Base-by-base conservation (phyloP, 1,140 invertebrate genomes). In the Gerris buenoi region DNA sequence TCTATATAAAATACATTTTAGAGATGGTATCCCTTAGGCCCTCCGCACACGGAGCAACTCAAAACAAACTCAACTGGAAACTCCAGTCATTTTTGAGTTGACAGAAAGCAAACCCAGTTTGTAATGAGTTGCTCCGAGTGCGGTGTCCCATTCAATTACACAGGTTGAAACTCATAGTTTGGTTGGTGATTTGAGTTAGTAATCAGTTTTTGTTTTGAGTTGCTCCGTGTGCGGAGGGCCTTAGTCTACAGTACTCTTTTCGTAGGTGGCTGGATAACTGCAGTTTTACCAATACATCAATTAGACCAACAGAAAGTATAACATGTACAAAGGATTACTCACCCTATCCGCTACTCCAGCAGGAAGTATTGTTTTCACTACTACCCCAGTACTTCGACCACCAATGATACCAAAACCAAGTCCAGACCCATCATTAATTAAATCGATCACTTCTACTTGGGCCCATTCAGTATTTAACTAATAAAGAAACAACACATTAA, bases 381-480 rank as follows among this genome's bases (percentile, higher is more conserved):
- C 93, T 64, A 97, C 95, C n/a, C 94, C 95, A 25, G 94, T 96
- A 76, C 90, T 95, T 62, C 90, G 81, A 10, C 94, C 94, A 63
- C 94, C 95, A 70, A 97, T 93, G 70, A 97, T 91, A 64, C 95
- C 95, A 79, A 97, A 97, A 65, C 91, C 92, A 66, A 93, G 82
- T 5, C 90, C 90, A 33, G 87, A 85, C 13, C 89, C 89, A 79
- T 93, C 90, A 76, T 92, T 92, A 64, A 89, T 82, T 66, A 93
- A 81, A 76, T 92, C 89, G 73, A 93, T 89, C 69, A 88, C 86
- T 81, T 93, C 90, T 73, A 93, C 86, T 80, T 93, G 89, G 60
- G 88, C 89, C 89, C 89, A 93, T 78, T 92, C 90, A 71, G 89
- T 91, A 78, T 88, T 90, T 76, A 92, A 82, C 88, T 91, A 82